Evolutionary conservation across 2,113 vertebrate species (phyloP).

Genomic region (Oreochromis aureus): DNA sequence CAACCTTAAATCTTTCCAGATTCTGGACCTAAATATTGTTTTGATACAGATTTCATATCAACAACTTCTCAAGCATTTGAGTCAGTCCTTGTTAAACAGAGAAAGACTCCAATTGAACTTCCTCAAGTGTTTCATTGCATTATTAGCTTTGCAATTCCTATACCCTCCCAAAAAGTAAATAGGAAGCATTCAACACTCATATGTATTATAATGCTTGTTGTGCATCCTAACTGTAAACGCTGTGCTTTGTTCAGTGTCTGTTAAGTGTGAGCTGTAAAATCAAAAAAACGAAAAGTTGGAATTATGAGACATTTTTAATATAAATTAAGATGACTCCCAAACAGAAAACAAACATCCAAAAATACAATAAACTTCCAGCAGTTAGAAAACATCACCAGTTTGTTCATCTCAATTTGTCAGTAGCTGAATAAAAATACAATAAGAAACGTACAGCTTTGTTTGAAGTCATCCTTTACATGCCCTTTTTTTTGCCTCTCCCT

Average conservation of each 20-base stretch:
- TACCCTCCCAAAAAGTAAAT: background rate
- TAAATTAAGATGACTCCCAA: constrained; percentile 66
- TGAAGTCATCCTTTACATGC: constrained; percentile 14
- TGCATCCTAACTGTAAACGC: background rate
- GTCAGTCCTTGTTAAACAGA: background rate
- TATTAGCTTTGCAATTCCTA: background rate
- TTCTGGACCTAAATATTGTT: background rate
- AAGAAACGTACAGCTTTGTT: constrained; percentile 58
- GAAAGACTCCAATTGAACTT: background rate
- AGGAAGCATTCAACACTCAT: background rate
- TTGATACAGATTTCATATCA: background rate
- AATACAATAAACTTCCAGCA: constrained; percentile 68
- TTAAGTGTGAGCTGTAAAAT: background rate
- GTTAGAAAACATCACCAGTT: constrained; percentile 63
- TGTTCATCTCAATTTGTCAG: constrained; percentile 56
- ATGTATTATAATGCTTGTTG: background rate
- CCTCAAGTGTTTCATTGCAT: background rate
- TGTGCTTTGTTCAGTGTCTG: background rate
- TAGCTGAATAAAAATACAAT: constrained; percentile 68
- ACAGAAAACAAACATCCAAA: constrained; percentile 61
- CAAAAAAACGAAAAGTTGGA: background rate
- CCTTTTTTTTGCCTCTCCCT: background rate
- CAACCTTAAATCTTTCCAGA: background rate
- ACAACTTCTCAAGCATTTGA: background rate
- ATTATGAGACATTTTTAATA: constrained; percentile 69